Evolutionary conservation across 2,113 vertebrate species (phyloP).

Genomic region (Chaetorhynchus papuensis): DNA sequence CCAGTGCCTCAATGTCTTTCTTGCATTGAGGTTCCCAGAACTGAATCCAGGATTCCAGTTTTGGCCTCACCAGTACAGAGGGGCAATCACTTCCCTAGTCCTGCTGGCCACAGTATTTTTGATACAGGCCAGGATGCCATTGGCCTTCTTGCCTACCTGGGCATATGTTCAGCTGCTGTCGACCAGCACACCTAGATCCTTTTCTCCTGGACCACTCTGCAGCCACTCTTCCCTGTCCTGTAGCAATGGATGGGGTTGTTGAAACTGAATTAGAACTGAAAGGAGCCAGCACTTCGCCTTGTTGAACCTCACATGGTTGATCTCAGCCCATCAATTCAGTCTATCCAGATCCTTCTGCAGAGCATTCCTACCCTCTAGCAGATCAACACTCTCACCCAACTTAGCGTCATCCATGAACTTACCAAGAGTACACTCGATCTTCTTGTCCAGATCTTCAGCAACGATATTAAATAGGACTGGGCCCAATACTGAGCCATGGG

Average conservation of each 20-base stretch:
- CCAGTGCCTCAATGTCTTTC: neutral
- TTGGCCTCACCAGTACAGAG: neutral
- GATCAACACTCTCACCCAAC: neutral
- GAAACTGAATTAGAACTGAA: neutral
- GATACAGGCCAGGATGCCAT: neutral
- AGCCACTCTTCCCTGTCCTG: neutral
- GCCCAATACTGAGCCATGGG: neutral
- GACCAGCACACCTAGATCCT: neutral
- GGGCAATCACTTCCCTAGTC: neutral
- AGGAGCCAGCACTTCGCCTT: neutral
- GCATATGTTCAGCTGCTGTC: neutral
- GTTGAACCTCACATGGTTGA: neutral
- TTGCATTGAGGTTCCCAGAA: neutral
- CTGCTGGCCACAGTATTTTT: neutral
- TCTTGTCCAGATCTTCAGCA: neutral
- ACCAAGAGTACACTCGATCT: accelerated
- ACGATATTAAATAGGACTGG: neutral
- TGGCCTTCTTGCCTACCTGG: neutral
- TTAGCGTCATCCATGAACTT: neutral
- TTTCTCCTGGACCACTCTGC: neutral
- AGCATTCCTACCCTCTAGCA: neutral
- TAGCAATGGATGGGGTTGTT: neutral
- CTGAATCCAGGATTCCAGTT: neutral
- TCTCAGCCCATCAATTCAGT: neutral
- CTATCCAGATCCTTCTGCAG: neutral